Base-by-base conservation (phyloP, 2,797 vertebrate genomes). In the Bradypodion pumilum region DNA sequence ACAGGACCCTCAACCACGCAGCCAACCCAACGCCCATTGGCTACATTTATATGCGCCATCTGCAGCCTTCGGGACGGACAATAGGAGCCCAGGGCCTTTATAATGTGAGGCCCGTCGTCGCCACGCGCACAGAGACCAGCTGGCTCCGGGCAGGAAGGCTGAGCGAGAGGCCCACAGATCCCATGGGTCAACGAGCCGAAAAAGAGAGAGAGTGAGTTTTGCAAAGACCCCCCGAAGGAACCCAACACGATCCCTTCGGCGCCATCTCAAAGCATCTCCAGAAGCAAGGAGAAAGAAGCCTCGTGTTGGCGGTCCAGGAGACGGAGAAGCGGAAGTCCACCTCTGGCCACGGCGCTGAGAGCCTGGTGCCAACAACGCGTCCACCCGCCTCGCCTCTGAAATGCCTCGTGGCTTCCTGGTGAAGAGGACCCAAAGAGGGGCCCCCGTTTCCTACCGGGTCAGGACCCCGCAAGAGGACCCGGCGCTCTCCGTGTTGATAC, bases 401-500 rank as follows among this genome's bases (percentile, higher is more conserved):
- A 95, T 95, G 94, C 94, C 94, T 65, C 92, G 92, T 29, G 94
- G 94, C 25, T 95, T 95, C 85, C 88, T 95, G 56, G 90, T 95
- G 68, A 95, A 95, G 83, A 90, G 94, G 52, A 93, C 89, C 6
- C 91, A 92, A 74, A 92, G 89, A 78, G 60, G 86, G 7, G 89
- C 78, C 4, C 91, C 91, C 1, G 69, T 92, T 52, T 94, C 94
- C 23, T 95, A 94, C 90, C 85, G 92, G 74, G 80, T 92, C 73
- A 88, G 92, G 25, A 73, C 86, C 0, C 73, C n/a, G 1, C 78
- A n/a, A 2, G 89, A 86, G 0, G 89, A 82, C 13, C 79, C 82
- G 4, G 23, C 73, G 12, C 37, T 49, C 21, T n/a, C 75, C 3
- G 19, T 35, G 63, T 23, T 46, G 42, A 13, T 35, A 35, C 19